Evolutionary conservation across 1,140 invertebrate genomes (phyloP).

Genomic region (Lordiphosa collinella): DNA sequence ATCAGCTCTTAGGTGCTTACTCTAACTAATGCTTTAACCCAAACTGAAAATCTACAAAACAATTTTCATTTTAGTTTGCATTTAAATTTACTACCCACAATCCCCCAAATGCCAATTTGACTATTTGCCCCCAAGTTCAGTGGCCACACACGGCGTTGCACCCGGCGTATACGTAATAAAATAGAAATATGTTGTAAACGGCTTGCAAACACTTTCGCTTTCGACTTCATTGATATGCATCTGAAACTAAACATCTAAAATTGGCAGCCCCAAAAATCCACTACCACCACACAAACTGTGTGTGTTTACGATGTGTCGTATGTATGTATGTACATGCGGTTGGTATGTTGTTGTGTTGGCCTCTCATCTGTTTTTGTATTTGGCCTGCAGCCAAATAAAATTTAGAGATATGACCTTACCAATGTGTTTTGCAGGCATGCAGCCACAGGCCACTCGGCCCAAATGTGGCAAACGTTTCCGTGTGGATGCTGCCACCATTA

Average conservation of each 20-base stretch:
- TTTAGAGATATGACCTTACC: constrained; percentile 72
- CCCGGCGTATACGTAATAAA: constrained; percentile 58
- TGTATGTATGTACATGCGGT: too few relatives aligned
- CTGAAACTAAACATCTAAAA: constrained; percentile 73
- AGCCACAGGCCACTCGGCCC: constrained; percentile 31
- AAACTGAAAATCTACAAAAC: not conserved
- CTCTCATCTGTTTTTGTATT: constrained; percentile 59
- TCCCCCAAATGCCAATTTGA: constrained; percentile 34
- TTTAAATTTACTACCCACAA: constrained; percentile 20
- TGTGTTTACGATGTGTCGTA: too few relatives aligned
- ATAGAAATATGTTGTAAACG: constrained; percentile 56
- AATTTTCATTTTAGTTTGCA: constrained; percentile 2
- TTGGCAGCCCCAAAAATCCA: constrained; percentile 54
- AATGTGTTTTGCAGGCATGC: constrained; percentile 33
- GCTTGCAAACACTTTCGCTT: constrained; percentile 67
- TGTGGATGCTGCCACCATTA: constrained; percentile 68
- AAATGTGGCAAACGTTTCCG: constrained; percentile 67
- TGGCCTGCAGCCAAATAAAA: constrained; percentile 73
- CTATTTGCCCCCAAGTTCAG: constrained; percentile 47
- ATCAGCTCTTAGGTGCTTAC: too few relatives aligned
- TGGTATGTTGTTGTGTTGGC: constrained; percentile 1
- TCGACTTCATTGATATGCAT: constrained; percentile 69
- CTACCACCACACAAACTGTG: constrained; percentile 13
- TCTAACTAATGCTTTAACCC: too few relatives aligned
- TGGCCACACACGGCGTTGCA: constrained; percentile 43